A percentile compares a stretch with the other conserved stretches of the same genome.
These are phyloP conservation scores for Nebria salina DNA, from an alignment of 2,888 invertebrate species.

Conservation along the genomic window DNA sequence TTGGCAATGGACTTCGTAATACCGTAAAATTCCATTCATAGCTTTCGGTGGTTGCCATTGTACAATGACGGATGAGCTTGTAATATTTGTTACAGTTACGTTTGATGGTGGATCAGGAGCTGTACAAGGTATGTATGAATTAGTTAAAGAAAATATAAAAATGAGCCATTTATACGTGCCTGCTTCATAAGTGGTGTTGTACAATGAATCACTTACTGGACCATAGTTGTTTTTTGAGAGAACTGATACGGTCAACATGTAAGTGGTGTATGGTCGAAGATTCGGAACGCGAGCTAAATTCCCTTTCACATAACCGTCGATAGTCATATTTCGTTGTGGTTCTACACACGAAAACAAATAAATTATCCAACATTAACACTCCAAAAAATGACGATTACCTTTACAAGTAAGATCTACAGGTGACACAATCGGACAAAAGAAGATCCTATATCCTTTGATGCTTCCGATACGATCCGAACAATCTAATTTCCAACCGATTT, in stretches of 20 bases:
- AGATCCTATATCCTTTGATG: constrained; percentile 78
- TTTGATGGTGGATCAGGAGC: constrained; percentile 71
- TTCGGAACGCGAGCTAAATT: constrained; percentile 69
- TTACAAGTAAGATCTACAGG: constrained; percentile 34
- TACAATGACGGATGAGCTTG: constrained; percentile 71
- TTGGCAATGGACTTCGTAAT: constrained; percentile 71
- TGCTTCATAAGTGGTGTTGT: constrained; percentile 76
- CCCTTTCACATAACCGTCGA: constrained; percentile 64
- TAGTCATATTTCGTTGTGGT: constrained; percentile 60
- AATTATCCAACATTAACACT: no score
- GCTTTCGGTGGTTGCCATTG: constrained; percentile 76
- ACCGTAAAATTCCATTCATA: constrained; percentile 78
- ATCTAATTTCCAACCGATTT: constrained; percentile 79
- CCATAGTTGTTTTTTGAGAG: constrained; percentile 66
- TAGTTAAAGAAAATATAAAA: constrained; percentile 2
- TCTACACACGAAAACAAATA: constrained; percentile 47
- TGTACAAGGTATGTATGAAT: constrained; percentile 37
- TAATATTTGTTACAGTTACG: constrained; percentile 68
- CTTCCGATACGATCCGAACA: constrained; percentile 78
- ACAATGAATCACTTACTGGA: constrained; percentile 68
- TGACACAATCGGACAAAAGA: constrained; percentile 73
- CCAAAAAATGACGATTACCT: constrained; percentile 51
- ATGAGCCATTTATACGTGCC: constrained; percentile 58
- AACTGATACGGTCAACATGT: constrained; percentile 75
- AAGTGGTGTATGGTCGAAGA: constrained; percentile 79